Conservation (phyloP, 35 echinoderm and acorn worm species). For the Holothuria glaberrima region DNA sequence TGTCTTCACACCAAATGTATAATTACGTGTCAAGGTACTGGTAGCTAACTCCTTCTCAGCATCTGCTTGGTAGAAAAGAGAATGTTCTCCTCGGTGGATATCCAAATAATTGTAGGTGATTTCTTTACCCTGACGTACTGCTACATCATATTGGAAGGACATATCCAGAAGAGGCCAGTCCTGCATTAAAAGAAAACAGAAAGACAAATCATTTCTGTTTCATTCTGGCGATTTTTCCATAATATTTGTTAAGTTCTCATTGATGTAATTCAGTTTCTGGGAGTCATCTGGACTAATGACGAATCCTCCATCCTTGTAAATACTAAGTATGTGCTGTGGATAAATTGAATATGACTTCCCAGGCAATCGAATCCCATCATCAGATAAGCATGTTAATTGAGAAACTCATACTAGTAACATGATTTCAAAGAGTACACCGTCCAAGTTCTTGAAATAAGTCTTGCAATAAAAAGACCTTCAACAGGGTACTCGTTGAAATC, state of each 20-base stretch:
- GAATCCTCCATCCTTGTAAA: not conserved
- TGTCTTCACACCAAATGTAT: conserved; percentile 27
- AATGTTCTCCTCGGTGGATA: conserved; percentile 28
- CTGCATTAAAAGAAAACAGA: not conserved
- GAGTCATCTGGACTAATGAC: not conserved
- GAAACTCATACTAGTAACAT: too few relatives aligned
- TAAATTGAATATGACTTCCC: not conserved
- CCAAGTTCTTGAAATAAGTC: too few relatives aligned
- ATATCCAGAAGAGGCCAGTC: conserved; percentile 35
- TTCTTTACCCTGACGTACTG: not conserved
- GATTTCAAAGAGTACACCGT: too few relatives aligned
- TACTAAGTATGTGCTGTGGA: not conserved
- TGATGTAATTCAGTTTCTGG: too few relatives aligned
- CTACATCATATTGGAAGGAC: not conserved
- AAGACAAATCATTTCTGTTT: not conserved
- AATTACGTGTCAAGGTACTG: conserved; percentile 6
- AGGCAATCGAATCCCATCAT: too few relatives aligned
- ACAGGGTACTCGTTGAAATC: too few relatives aligned
- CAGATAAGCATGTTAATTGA: not conserved
- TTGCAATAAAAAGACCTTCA: too few relatives aligned
- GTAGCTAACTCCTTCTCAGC: conserved; percentile 7
- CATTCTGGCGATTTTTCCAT: too few relatives aligned
- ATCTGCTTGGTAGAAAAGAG: conserved; percentile 42
- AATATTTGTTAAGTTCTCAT: too few relatives aligned
- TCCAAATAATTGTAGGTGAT: conserved; percentile 1